Conservation (phyloP, 2,888 invertebrate genomes). For the Argyresthia albistria region DNA sequence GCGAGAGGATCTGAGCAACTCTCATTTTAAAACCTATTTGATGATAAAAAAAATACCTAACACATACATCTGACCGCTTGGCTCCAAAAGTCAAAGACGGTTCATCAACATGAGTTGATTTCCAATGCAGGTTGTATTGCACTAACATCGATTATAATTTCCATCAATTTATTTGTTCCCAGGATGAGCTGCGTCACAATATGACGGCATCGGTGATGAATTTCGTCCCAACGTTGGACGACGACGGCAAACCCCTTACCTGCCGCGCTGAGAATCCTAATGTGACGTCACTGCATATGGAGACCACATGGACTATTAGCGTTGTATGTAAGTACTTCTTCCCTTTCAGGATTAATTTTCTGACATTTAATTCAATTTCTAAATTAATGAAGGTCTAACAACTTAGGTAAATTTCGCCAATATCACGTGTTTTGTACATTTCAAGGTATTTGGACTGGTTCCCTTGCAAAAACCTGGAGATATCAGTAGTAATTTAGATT, state of each 20-base stretch:
- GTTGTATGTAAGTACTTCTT: conserved; percentile 94
- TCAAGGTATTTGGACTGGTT: background rate
- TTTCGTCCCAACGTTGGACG: conserved; percentile 90
- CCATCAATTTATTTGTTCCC: conserved; percentile 23
- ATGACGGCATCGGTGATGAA: conserved; percentile 88
- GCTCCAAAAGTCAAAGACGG: background rate
- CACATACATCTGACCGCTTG: no score
- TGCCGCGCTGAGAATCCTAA: conserved; percentile 94
- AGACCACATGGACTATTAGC: conserved; percentile 89
- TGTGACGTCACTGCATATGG: conserved; percentile 85
- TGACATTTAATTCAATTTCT: no score
- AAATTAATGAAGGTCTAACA: no score
- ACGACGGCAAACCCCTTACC: conserved; percentile 90
- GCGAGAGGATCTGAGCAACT: no score
- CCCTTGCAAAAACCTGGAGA: no score
- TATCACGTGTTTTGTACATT: no score
- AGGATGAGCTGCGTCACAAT: conserved; percentile 88
- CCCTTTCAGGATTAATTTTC: no score
- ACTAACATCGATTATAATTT: no score
- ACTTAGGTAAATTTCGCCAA: no score
- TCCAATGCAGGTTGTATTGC: background rate
- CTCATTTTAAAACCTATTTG: no score
- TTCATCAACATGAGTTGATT: background rate
- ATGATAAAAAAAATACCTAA: no score
- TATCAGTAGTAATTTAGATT: no score